These are phyloP conservation scores for Eptatretus atami DNA, from an alignment of 2,797 vertebrate genomes.

Conservation along the genomic window DNA sequence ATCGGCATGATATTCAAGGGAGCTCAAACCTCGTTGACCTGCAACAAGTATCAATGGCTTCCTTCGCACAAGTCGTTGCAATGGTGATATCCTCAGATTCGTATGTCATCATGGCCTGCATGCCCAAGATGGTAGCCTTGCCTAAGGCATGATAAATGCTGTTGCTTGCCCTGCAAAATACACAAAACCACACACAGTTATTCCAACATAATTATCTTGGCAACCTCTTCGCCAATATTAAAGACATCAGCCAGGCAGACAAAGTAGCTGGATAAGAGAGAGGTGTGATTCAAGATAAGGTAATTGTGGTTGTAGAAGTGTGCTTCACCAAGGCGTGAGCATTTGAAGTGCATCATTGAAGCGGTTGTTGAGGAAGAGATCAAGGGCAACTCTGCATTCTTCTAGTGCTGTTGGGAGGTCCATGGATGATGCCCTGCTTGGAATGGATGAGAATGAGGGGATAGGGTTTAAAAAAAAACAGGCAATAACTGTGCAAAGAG, in stretches of 20 bases:
- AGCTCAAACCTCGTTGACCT: conserved; percentile 17
- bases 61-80: conserved; percentile 76
- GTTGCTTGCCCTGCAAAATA: background rate
- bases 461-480: too few relatives aligned
- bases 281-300: background rate
- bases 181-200: too few relatives aligned
- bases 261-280: too few relatives aligned
- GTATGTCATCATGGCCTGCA: conserved; percentile 99
- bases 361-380: conserved; percentile 68
- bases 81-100: conserved; percentile 53
- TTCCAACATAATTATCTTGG: too few relatives aligned
- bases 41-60: conserved; percentile 57
- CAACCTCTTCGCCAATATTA: too few relatives aligned
- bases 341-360: conserved; percentile 53
- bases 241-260: too few relatives aligned
- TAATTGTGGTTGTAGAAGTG: too few relatives aligned
- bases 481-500: too few relatives aligned
- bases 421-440: too few relatives aligned
- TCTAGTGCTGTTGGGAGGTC: too few relatives aligned
- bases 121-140: conserved; percentile 76
- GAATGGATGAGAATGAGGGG: too few relatives aligned
- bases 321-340: conserved; percentile 38
- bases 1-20: background rate
- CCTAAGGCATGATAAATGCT: conserved; percentile 92
- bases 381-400: conserved; percentile 45